Evolutionary conservation across 2,888 invertebrate genomes (phyloP).

Genomic region (Carcina quercana): DNA sequence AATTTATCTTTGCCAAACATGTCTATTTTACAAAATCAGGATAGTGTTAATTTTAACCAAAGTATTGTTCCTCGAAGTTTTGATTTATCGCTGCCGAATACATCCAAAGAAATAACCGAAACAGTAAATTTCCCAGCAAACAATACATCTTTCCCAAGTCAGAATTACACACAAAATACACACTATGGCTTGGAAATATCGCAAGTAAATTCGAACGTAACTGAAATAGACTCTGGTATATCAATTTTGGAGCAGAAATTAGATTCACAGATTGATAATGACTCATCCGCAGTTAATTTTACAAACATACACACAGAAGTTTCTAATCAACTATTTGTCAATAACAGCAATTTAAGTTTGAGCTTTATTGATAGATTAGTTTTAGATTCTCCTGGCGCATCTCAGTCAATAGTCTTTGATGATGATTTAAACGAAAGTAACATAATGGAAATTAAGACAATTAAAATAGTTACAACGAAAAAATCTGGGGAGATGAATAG

Average conservation of each 20-base stretch:
- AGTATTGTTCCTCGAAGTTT: too few species aligned
- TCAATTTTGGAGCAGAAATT: conserved; percentile 49
- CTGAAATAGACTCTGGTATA: conserved; percentile 41
- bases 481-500: conserved; percentile 30
- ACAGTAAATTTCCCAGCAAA: too few species aligned
- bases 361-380: conserved; percentile 66
- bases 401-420: conserved; percentile 57
- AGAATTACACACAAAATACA: too few species aligned
- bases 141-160: too few species aligned
- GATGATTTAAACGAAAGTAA: conserved; percentile 70
- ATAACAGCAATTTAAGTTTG: conserved; percentile 51
- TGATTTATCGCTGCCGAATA: too few species aligned
- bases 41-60: too few species aligned
- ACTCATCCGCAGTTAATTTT: conserved; percentile 28
- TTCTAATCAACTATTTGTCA: conserved; percentile 50
- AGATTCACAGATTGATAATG: conserved; percentile 16
- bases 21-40: too few species aligned
- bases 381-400: conserved; percentile 49
- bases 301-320: conserved; percentile 49
- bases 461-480: conserved; percentile 63
- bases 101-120: too few species aligned
- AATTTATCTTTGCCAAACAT: too few species aligned
- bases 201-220: conserved; percentile 16
- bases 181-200: conserved; percentile 6
- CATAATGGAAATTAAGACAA: conserved; percentile 71